Conservation (phyloP, 2,888 invertebrate species). For the Seira sanloemensis region DNA sequence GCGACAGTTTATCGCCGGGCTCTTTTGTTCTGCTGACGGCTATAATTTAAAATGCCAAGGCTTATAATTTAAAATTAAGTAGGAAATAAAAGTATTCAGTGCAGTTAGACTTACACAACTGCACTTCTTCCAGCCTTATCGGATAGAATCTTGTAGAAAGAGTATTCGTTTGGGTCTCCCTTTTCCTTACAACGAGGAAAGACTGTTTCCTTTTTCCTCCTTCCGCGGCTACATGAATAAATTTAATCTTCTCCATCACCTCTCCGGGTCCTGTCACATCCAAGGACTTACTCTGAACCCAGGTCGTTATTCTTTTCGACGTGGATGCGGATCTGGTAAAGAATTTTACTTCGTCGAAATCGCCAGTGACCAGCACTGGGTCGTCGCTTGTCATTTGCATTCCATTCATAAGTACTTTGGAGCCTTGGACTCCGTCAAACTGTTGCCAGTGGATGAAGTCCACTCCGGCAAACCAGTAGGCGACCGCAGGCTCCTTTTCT, state of each 20-base stretch:
- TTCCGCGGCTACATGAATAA: neutral
- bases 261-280: too few relatives aligned
- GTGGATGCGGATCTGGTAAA: slow-evolving; percentile 48
- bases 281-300: slow-evolving; percentile 20
- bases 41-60: neutral
- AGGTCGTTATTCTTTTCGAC: slow-evolving; percentile 34
- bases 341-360: slow-evolving; percentile 10
- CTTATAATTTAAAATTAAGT: too few relatives aligned
- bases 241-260: neutral
- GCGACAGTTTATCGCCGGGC: slow-evolving; percentile 54
- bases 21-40: slow-evolving; percentile 33
- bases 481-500: slow-evolving; percentile 61
- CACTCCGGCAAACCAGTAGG: slow-evolving; percentile 70
- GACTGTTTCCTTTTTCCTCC: neutral
- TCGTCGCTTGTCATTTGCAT: slow-evolving; percentile 58
- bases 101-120: too few relatives aligned
- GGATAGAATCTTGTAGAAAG: slow-evolving; percentile 44
- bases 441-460: slow-evolving; percentile 69
- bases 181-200: neutral
- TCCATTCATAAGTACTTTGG: slow-evolving; percentile 47
- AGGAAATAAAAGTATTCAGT: too few relatives aligned
- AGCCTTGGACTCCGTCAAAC: slow-evolving; percentile 61
- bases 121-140: too few relatives aligned
- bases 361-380: slow-evolving; percentile 52
- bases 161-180: neutral